phyloP scores from a whole-genome alignment of 2,113 vertebrate species.

The Laterallus jamaicensis region DNA sequence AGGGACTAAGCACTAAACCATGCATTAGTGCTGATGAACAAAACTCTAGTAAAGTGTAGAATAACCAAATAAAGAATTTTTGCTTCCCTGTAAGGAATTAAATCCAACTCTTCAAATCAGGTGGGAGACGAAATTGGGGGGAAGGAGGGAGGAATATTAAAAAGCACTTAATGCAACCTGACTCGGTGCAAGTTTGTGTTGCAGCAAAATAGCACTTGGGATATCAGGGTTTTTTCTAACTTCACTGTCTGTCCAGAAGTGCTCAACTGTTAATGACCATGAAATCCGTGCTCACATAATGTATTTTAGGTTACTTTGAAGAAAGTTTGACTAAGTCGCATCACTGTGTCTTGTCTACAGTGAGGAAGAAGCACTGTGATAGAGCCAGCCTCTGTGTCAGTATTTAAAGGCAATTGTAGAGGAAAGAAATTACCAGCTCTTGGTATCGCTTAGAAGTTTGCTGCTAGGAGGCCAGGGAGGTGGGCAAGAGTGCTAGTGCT shows the following conservation, averaged over 20 bases:
- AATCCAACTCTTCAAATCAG: background rate
- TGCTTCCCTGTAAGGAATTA: background rate
- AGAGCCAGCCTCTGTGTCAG: background rate
- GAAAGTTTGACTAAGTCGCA: background rate
- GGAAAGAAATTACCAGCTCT: background rate
- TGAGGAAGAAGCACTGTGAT: background rate
- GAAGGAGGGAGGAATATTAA: background rate
- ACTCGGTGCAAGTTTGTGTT: background rate
- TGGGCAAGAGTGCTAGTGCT: background rate
- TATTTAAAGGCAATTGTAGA: background rate
- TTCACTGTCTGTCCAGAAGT: background rate
- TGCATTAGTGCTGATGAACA: background rate
- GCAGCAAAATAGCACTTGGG: background rate
- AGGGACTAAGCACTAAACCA: background rate
- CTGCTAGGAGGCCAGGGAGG: background rate
- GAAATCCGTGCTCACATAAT: background rate
- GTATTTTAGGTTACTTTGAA: background rate
- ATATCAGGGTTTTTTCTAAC: background rate
- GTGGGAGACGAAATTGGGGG: background rate
- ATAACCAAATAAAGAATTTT: background rate
- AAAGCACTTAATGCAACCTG: fast-evolving
- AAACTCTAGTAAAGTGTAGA: background rate
- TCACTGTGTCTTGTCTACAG: background rate
- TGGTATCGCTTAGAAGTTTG: background rate
- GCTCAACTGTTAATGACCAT: background rate